A percentile compares a stretch with the other conserved stretches of the same genome.
These are phyloP conservation scores for Spilosoma lubricipeda DNA, from an alignment of 2,888 invertebrate genomes.

Conservation along the genomic window DNA sequence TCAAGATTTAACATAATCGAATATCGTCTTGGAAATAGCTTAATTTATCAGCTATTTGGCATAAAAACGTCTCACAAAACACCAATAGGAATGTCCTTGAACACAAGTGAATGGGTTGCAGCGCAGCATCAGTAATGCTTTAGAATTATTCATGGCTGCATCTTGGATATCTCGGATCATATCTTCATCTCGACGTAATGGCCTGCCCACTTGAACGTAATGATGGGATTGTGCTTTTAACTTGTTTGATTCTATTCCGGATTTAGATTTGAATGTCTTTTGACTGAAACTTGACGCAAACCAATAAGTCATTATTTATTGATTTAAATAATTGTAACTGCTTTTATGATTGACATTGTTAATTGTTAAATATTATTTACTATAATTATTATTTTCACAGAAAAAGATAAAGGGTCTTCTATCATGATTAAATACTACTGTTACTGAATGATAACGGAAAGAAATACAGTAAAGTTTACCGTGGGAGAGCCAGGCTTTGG, in stretches of 20 bases:
- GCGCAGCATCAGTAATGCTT: constrained; percentile 46
- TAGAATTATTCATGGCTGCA: constrained; percentile 64
- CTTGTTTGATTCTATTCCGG: constrained; percentile 11
- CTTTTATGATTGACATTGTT: no score
- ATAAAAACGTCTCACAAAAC: constrained; percentile 32
- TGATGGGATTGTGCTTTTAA: constrained; percentile 37
- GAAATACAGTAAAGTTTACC: no score
- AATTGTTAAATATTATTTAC: no score
- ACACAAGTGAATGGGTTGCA: constrained; percentile 40
- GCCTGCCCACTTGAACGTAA: constrained; percentile 35
- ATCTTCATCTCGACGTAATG: constrained; percentile 48
- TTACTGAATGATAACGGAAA: no score
- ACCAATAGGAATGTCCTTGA: constrained; percentile 34
- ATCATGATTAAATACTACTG: no score
- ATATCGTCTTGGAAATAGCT: background rate
- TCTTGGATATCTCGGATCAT: constrained; percentile 35
- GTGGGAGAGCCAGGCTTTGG: no score
- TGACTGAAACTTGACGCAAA: constrained; percentile 7
- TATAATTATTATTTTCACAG: no score
- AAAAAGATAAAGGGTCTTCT: no score
- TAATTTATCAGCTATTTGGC: background rate
- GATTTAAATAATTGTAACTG: background rate
- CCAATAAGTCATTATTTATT: background rate
- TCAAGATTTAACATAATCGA: background rate
- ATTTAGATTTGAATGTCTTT: constrained; percentile 2